These are phyloP conservation scores for Fragum sueziense DNA, from an alignment of 2,888 invertebrate genomes.

Conservation along the genomic window DNA sequence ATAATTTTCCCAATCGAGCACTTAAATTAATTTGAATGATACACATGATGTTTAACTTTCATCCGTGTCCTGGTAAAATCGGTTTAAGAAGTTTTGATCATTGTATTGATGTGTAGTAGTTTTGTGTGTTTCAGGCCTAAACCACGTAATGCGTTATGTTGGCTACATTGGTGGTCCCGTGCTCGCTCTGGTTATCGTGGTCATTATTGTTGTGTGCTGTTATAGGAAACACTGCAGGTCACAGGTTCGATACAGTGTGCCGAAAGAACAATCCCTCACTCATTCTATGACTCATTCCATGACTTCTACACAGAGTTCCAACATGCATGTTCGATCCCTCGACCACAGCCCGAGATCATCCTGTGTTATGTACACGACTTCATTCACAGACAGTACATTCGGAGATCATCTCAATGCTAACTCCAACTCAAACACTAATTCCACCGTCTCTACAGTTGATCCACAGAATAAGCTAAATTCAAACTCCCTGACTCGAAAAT, in stretches of 20 bases:
- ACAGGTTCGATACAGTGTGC: conserved; percentile 67
- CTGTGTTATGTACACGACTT: conserved; percentile 72
- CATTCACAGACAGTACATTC: conserved; percentile 57
- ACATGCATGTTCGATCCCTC: conserved; percentile 51
- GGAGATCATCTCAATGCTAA: conserved; percentile 33
- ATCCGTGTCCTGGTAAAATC: too few relatives aligned
- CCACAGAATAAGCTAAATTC: conserved; percentile 3
- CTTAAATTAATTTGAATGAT: too few relatives aligned
- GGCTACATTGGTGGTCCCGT: conserved; percentile 71
- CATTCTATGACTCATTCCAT: conserved; percentile 58
- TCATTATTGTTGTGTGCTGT: conserved; percentile 67
- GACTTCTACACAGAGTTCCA: conserved; percentile 63
- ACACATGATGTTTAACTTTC: too few relatives aligned
- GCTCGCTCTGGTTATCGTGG: conserved; percentile 63
- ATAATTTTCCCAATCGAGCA: too few relatives aligned
- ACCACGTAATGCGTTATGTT: conserved; percentile 70
- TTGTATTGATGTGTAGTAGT: too few relatives aligned
- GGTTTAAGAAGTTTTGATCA: too few relatives aligned
- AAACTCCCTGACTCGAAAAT: conserved; percentile 34
- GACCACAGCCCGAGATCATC: conserved; percentile 71
- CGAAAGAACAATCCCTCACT: conserved; percentile 67
- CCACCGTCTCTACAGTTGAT: background rate
- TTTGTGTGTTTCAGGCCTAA: conserved; percentile 70
- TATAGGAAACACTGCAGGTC: conserved; percentile 62
- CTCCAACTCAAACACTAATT: conserved; percentile 4